These are phyloP conservation scores for Rallus crepitans DNA, from an alignment of 2,797 vertebrate genomes.

Conservation along the genomic window DNA sequence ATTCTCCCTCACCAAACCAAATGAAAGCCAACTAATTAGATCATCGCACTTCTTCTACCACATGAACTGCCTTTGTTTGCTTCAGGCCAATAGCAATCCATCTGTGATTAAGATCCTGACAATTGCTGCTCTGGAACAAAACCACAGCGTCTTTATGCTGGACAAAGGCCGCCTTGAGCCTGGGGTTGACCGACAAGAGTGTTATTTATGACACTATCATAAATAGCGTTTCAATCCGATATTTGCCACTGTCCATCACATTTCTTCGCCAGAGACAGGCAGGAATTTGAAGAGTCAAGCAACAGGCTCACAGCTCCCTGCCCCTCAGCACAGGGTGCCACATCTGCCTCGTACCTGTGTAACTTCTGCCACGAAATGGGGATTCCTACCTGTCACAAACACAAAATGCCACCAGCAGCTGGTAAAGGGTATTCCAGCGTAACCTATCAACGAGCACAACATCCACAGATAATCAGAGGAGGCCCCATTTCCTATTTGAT, in stretches of 20 bases:
- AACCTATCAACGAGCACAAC: rapidly evolving
- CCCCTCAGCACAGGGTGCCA: neutral
- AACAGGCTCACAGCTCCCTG: neutral
- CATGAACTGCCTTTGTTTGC: conserved; percentile 24
- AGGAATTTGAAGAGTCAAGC: neutral
- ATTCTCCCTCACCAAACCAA: neutral
- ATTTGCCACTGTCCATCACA: neutral
- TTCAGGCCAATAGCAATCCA: conserved; percentile 22
- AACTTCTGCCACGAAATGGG: rapidly evolving
- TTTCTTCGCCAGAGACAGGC: neutral
- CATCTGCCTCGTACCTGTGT: rapidly evolving
- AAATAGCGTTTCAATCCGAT: neutral
- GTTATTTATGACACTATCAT: neutral
- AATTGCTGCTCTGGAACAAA: conserved; percentile 26
- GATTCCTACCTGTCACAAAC: neutral
- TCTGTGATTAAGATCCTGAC: conserved; percentile 19
- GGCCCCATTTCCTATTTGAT: neutral
- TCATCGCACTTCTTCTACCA: conserved; percentile 14
- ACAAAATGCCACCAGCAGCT: neutral
- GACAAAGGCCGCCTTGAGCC: neutral
- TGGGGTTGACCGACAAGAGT: neutral
- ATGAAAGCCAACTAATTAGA: conserved; percentile 31
- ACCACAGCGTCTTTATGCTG: neutral
- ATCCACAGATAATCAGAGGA: neutral
- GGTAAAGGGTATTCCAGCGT: rapidly evolving